phyloP scores from a whole-genome alignment of 2,888 invertebrate genomes.

The Disparrhopalites patrizii region DNA sequence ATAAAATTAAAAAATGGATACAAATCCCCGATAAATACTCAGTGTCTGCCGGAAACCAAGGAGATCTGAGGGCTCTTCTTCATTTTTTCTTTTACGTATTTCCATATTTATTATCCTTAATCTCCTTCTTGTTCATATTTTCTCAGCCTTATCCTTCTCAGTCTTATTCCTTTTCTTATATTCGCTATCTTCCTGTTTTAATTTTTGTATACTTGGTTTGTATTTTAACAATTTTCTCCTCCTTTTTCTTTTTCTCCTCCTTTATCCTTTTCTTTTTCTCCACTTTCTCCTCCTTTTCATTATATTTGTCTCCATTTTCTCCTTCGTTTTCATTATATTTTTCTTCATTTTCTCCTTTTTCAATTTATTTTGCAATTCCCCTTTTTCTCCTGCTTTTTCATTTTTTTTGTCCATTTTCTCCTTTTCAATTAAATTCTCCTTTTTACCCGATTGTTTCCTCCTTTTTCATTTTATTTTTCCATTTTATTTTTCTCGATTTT shows the following conservation, averaged over 20 bases:
- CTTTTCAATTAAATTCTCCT: neutral
- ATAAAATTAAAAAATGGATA: too few species aligned
- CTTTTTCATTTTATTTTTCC: slow-evolving; percentile 4
- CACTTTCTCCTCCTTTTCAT: neutral
- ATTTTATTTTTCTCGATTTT: neutral
- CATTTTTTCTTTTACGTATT: too few species aligned
- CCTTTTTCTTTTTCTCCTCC: neutral
- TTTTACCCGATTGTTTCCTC: neutral
- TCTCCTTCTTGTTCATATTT: too few species aligned
- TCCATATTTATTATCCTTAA: too few species aligned
- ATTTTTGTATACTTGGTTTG: too few species aligned
- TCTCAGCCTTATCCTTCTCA: too few species aligned
- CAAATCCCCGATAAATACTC: too few species aligned
- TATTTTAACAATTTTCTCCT: too few species aligned
- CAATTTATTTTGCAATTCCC: neutral
- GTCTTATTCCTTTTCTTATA: too few species aligned
- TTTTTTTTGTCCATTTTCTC: neutral
- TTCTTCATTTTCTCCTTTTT: neutral
- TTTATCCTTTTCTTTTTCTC: neutral
- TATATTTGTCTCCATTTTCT: neutral
- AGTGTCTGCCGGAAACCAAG: too few species aligned
- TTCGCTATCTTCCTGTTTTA: too few species aligned
- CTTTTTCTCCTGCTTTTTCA: neutral
- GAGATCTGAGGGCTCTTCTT: too few species aligned
- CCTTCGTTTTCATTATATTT: neutral